These are phyloP conservation scores for Nesidiocoris tenuis DNA, from an alignment of 2,888 invertebrate species.

Conservation along the genomic window DNA sequence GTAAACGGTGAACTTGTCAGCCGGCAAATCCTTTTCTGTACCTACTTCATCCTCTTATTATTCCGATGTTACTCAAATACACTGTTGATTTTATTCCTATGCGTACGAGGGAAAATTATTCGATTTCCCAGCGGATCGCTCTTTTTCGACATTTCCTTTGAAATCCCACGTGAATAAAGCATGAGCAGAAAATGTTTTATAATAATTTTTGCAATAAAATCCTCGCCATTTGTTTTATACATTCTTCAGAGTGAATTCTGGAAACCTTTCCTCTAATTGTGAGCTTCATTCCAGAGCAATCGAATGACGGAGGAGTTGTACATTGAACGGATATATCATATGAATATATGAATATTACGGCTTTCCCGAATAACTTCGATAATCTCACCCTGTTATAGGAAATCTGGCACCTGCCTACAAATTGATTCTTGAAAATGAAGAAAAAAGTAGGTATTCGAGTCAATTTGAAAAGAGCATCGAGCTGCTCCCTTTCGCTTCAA, in stretches of 20 bases:
- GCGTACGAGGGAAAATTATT: background rate
- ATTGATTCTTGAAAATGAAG: too few species aligned
- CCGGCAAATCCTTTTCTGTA: background rate
- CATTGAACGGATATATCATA: too few species aligned
- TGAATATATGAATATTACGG: background rate
- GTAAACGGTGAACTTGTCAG: constrained; percentile 54
- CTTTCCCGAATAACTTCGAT: background rate
- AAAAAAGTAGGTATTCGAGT: too few species aligned
- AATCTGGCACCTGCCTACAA: too few species aligned
- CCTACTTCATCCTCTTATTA: background rate
- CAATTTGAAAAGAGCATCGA: too few species aligned
- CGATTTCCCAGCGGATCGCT: background rate
- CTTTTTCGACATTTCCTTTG: constrained; percentile 11
- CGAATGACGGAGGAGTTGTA: too few species aligned
- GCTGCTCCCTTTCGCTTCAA: too few species aligned
- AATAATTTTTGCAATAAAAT: constrained; percentile 40
- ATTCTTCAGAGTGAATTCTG: constrained; percentile 9
- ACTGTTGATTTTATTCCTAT: constrained; percentile 8
- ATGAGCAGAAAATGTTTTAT: constrained; percentile 37
- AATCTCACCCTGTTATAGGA: too few species aligned
- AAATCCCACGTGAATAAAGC: constrained; percentile 30
- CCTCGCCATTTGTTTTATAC: constrained; percentile 26
- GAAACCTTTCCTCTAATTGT: background rate
- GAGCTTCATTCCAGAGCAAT: background rate
- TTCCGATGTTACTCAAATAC: constrained; percentile 20